A percentile compares a stretch with the other conserved stretches of the same genome.
Evolutionary conservation across 2,113 vertebrate species (phyloP).

Genomic region (Camelus dromedarius): DNA sequence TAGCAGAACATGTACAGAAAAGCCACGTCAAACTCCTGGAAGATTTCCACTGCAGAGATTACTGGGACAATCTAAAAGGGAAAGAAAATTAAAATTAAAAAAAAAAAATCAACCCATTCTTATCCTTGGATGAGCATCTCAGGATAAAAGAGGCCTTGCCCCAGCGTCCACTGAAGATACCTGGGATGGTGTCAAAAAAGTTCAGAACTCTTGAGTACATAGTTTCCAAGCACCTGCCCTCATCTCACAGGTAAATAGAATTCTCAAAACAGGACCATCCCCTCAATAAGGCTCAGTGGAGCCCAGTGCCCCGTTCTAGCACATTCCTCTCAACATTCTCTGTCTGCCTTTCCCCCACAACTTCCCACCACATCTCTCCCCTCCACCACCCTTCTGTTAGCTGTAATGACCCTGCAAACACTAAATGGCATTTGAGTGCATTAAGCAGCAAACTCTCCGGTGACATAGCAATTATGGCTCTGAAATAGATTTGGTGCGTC

Average conservation of each 20-base stretch:
- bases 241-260: background rate
- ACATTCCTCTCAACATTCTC: background rate
- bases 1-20: background rate
- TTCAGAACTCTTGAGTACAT: background rate
- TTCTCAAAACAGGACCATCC: background rate
- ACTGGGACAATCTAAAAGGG: background rate
- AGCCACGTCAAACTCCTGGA: background rate
- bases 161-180: background rate
- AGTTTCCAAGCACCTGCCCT: slow-evolving; percentile 12
- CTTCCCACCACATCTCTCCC: slow-evolving; percentile 18
- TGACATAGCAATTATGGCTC: slow-evolving; percentile 96
- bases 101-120: background rate
- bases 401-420: slow-evolving; percentile 90
- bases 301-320: slow-evolving; percentile 57
- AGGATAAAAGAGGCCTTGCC: background rate
- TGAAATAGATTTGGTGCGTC: slow-evolving; percentile 97
- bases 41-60: background rate
- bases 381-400: slow-evolving; percentile 72
- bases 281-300: slow-evolving; percentile 79
- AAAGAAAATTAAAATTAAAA: background rate
- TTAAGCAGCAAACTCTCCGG: slow-evolving; percentile 91
- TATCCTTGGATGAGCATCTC: background rate
- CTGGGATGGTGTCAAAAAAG: background rate
- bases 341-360: background rate
- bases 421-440: slow-evolving; percentile 91